Evolutionary conservation across 1,140 invertebrate genomes (phyloP).

Genomic region (Goniozus legneri): DNA sequence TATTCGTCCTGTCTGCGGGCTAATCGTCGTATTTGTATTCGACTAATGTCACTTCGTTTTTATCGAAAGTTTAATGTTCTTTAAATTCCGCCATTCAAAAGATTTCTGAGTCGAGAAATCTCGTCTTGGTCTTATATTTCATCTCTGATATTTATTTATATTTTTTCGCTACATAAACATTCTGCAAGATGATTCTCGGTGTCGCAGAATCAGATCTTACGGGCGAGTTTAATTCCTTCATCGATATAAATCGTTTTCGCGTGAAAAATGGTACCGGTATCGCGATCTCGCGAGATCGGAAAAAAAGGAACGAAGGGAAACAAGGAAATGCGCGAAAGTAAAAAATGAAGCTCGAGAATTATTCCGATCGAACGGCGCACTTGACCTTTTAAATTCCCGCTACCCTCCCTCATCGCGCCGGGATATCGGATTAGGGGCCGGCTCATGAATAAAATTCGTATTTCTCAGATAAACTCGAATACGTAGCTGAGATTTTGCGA

Average conservation of each 20-base stretch:
- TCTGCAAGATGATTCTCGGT: too few relatives aligned
- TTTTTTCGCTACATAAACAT: too few relatives aligned
- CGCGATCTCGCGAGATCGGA: slow-evolving; percentile 4
- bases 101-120: too few relatives aligned
- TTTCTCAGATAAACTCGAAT: slow-evolving; percentile 32
- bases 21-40: not conserved
- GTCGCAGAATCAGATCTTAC: too few relatives aligned
- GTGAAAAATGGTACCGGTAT: slow-evolving; percentile 9
- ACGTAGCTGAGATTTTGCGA: slow-evolving; percentile 13
- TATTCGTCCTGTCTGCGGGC: not conserved
- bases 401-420: slow-evolving; percentile 5
- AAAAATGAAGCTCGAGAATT: not conserved
- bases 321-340: not conserved
- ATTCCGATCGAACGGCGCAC: slow-evolving; percentile 22
- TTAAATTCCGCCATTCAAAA: too few relatives aligned
- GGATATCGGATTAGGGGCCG: slow-evolving; percentile 16
- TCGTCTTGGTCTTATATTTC: too few relatives aligned
- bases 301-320: slow-evolving; percentile 1
- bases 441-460: slow-evolving; percentile 31
- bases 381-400: too few relatives aligned
- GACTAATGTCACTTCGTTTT: too few relatives aligned
- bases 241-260: slow-evolving; percentile 2
- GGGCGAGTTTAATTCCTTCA: too few relatives aligned
- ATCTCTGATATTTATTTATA: too few relatives aligned
- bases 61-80: too few relatives aligned